Conservation (phyloP, 1,140 invertebrate genomes). For the Drosophila kurseongensis region DNA sequence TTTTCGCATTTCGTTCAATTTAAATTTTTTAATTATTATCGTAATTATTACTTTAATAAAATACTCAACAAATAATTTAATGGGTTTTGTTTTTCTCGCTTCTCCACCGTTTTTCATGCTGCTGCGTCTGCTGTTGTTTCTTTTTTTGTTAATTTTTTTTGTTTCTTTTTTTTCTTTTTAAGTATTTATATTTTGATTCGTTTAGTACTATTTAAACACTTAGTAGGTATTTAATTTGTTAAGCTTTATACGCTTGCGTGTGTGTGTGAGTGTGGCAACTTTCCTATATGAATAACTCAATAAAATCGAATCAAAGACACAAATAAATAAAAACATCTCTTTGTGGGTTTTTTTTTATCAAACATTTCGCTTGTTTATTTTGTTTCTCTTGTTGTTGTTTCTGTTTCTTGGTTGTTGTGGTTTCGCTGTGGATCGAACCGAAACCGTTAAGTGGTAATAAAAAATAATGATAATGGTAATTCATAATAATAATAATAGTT, state of each 20-base stretch:
- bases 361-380: conserved; percentile 71
- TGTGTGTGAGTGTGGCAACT: conserved; percentile 20
- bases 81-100: conserved; percentile 40
- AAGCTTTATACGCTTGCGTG: conserved; percentile 42
- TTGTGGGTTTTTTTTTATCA: conserved; percentile 44
- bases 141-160: conserved; percentile 10
- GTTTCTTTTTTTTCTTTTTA: conserved; percentile 27
- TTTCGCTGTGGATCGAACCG: conserved; percentile 37
- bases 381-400: conserved; percentile 49
- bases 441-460: conserved; percentile 48
- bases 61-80: conserved; percentile 80
- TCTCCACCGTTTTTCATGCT: conserved; percentile 19
- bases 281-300: conserved; percentile 11
- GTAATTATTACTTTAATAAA: conserved; percentile 70
- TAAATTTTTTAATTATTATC: conserved; percentile 63
- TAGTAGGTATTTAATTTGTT: conserved; percentile 67
- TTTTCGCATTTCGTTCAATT: conserved; percentile 48
- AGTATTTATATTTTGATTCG: conserved; percentile 55
- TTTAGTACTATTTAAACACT: conserved; percentile 77
- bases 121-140: conserved; percentile 3
- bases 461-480: conserved; percentile 45
- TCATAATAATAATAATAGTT: conserved; percentile 44
- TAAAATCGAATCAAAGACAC: conserved; percentile 13
- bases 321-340: conserved; percentile 26
- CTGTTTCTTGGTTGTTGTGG: conserved; percentile 31